phyloP scores from a whole-genome alignment of 1,140 invertebrate species.

The Cydia splendana region DNA sequence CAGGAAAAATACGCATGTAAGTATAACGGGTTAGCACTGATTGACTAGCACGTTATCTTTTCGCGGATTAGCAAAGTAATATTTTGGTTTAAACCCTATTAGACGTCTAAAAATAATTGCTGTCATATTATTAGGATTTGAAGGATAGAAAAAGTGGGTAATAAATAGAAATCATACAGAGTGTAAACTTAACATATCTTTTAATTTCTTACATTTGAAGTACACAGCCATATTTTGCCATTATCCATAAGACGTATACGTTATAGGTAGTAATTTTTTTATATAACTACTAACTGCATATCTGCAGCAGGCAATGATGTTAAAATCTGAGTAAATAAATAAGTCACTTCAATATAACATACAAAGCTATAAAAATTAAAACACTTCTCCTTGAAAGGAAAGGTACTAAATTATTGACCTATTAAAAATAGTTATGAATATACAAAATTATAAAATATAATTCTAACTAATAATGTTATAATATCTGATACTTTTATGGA shows the following conservation, averaged over 20 bases:
- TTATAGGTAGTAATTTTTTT: constrained; percentile 23
- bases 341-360: not conserved
- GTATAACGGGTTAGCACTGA: too few relatives aligned
- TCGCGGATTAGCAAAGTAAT: too few relatives aligned
- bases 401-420: not conserved
- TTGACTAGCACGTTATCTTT: too few relatives aligned
- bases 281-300: constrained; percentile 1
- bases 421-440: not conserved
- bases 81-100: too few relatives aligned
- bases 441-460: not conserved
- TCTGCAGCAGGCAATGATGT: not conserved
- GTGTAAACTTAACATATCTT: constrained; percentile 30
- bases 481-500: not conserved
- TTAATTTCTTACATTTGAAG: constrained; percentile 63
- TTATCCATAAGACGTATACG: constrained; percentile 33
- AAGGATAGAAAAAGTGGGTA: not conserved
- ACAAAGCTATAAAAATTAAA: not conserved
- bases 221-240: constrained; percentile 74
- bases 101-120: too few relatives aligned
- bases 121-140: too few relatives aligned
- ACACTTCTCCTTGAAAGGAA: not conserved
- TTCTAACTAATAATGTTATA: not conserved
- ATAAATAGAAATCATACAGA: not conserved
- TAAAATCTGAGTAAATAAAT: not conserved
- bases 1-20: too few relatives aligned